A percentile compares a stretch with the other conserved stretches of the same genome.
These are phyloP conservation scores for Chionoecetes opilio DNA, from an alignment of 1,140 invertebrate species.

Conservation along the genomic window DNA sequence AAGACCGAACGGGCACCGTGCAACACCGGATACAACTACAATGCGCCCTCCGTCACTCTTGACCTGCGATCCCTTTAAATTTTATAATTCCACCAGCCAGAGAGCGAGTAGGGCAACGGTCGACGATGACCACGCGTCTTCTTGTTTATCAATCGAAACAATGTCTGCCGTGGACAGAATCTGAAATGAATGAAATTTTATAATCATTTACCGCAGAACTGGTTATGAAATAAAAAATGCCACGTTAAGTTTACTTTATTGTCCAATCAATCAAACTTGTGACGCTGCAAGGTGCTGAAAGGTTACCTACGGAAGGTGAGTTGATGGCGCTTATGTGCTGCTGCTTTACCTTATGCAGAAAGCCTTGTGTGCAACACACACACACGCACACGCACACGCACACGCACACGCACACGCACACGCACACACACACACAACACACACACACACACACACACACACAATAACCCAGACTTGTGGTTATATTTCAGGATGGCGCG, in stretches of 20 bases:
- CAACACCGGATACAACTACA: slow-evolving; percentile 59
- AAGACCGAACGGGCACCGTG: slow-evolving; percentile 50
- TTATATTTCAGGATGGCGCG: slow-evolving; percentile 60
- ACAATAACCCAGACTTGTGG: neutral
- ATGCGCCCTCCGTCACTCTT: slow-evolving; percentile 58
- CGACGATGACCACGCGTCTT: neutral
- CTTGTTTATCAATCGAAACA: neutral
- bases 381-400: neutral
- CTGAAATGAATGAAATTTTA: neutral
- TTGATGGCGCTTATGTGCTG: neutral
- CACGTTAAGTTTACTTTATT: neutral
- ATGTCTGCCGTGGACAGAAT: neutral
- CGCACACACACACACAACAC: neutral
- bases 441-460: slow-evolving; percentile 18
- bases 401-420: neutral
- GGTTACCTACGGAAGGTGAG: neutral
- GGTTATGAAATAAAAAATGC: neutral
- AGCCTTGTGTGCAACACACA: neutral
- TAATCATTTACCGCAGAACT: neutral
- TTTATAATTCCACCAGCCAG: neutral
- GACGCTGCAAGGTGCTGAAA: neutral
- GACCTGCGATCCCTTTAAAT: neutral
- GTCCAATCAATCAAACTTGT: neutral
- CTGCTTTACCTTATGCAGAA: neutral
- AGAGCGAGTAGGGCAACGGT: neutral